Conservation (phyloP, 2,797 vertebrate genomes). For the Leptatherina wallacei region DNA sequence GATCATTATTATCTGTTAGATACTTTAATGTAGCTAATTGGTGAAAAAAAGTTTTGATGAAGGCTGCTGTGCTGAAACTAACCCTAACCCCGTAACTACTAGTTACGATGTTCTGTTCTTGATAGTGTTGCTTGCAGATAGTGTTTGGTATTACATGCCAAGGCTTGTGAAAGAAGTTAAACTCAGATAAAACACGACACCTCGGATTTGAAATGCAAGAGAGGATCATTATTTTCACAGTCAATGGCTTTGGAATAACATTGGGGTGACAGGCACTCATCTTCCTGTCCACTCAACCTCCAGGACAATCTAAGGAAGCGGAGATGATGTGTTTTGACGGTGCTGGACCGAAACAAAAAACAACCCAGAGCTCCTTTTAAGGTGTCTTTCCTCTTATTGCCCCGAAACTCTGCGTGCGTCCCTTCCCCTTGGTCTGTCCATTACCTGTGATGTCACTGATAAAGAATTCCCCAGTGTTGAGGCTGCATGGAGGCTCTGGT, state of each 20-base stretch:
- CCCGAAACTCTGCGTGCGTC: constrained; percentile 19
- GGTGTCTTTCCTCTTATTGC: constrained; percentile 42
- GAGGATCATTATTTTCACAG: constrained; percentile 18
- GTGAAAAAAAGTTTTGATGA: not conserved
- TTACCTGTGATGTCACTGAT: constrained; percentile 71
- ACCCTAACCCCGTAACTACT: too few species aligned
- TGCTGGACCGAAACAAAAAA: constrained; percentile 36
- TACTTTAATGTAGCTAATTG: not conserved
- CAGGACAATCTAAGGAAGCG: constrained; percentile 68
- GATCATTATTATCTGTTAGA: not conserved
- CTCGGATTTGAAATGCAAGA: not conserved
- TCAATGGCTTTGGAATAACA: constrained; percentile 21
- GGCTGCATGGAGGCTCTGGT: constrained; percentile 53
- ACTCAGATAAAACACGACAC: constrained; percentile 16
- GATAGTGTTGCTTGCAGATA: constrained; percentile 5
- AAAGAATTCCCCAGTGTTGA: constrained; percentile 63
- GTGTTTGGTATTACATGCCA: constrained; percentile 5
- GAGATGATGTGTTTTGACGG: constrained; percentile 37
- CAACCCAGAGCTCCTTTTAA: constrained; percentile 64
- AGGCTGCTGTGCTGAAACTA: too few species aligned
- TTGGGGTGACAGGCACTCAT: constrained; percentile 6
- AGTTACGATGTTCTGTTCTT: constrained; percentile 10
- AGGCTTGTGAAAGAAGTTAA: constrained; percentile 19
- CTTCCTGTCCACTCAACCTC: constrained; percentile 39
- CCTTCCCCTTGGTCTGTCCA: constrained; percentile 12